Base-by-base conservation (phyloP, 64 coral and sea anemone genomes). In the Trachythela sp. region DNA sequence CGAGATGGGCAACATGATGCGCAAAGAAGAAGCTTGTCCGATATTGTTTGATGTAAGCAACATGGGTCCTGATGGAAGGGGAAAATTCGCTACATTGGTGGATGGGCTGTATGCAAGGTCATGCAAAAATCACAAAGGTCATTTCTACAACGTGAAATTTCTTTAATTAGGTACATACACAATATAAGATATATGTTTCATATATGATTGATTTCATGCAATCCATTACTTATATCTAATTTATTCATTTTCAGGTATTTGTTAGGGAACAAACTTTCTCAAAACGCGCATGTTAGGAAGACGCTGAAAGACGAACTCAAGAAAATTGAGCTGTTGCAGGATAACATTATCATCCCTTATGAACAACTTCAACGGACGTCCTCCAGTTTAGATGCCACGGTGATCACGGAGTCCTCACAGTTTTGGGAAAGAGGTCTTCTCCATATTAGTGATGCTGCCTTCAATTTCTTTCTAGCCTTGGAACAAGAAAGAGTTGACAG, bases 401-500 rank as follows among this genome's bases (percentile, higher is more conserved):
- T 84, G 6, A 51, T 85, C 2, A 85, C 89, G 31, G 89, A 90
- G 18, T 85, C 51, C n/a, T 43, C 67, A 9, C 83, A 90, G 30
- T 85, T 85, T 31, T 20, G 83, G 2, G 85, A 90, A 40, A 85
- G 89, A 33, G 83, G 89, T 11, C 89, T 90, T 0, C n/a, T 90
- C 0, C 88, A 89, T 50, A 36, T 89, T 0, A 39, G 54, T 3
- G 70, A 89, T 39, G 24, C 18, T 39, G 36, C 86, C 26, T 77
- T 77, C 36, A 32, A 77, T 38, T 77, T 77, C 71, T 77, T 77
- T 77, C 31, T 17, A 77, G 71, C 71, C 26, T 27, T 77, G 13
- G 71, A 77, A 38, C 71, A 77, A 34, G n/a, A 77, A 38, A 77
- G 71, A 77, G 71, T 77, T 34, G 7, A 77, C 26, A 8, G 7